Conservation (phyloP, 2,888 invertebrate species). For the Platycheirus albimanus region DNA sequence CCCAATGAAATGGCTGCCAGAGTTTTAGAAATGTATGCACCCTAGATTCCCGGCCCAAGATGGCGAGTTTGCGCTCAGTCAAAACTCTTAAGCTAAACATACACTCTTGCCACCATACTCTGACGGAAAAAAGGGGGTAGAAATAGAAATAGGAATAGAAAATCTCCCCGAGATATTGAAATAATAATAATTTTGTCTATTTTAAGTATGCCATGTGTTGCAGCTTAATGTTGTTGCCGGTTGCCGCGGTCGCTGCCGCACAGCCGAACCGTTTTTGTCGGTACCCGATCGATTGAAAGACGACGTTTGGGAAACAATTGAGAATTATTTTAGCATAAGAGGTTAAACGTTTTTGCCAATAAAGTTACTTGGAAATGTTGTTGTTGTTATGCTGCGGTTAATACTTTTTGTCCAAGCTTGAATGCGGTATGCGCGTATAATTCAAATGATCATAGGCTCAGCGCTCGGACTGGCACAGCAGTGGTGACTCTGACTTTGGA, state of each 20-base stretch:
- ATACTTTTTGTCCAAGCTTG: slow-evolving; percentile 9
- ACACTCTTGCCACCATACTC: neutral
- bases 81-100: slow-evolving; percentile 16
- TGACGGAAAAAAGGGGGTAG: neutral
- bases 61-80: slow-evolving; percentile 45
- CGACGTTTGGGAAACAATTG: slow-evolving; percentile 71
- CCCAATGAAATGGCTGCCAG: slow-evolving; percentile 47
- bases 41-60: slow-evolving; percentile 68
- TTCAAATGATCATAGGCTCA: no score
- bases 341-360: slow-evolving; percentile 58
- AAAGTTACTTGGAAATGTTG: slow-evolving; percentile 28
- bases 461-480: no score
- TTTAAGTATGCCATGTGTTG: slow-evolving; percentile 40
- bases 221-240: slow-evolving; percentile 20
- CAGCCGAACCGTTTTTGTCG: neutral
- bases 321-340: slow-evolving; percentile 67
- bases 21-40: slow-evolving; percentile 54
- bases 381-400: slow-evolving; percentile 37
- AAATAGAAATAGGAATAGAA: neutral
- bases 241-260: no score
- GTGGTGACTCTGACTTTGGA: no score
- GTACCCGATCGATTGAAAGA: slow-evolving; percentile 58
- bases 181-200: slow-evolving; percentile 66
- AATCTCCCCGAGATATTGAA: slow-evolving; percentile 58
- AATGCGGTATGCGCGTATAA: no score